Evolutionary conservation across 2,797 vertebrate genomes (phyloP), one percentile per base, ranked within the genome.

Genomic region (Poecilia gillii): DNA sequence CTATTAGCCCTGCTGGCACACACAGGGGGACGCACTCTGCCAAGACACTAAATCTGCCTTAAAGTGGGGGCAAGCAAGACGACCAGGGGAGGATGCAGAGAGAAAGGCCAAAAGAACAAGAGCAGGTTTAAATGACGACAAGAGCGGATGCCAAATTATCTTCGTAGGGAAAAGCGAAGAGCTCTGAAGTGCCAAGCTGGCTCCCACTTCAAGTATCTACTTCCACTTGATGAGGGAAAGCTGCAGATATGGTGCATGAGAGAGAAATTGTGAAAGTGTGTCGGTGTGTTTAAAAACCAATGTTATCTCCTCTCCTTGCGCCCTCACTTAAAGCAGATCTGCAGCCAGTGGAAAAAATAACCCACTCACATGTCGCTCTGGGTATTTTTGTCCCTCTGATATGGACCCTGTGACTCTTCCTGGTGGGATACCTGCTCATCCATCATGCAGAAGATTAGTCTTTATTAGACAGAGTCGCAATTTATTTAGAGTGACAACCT

Each of bases 1-100:
- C 87, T 88, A 89, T 93, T 93, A 93, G 88, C 51, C 1, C 76
- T 86, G 83, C 81, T 93, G 92, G 90, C 91, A 87, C 84, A 83
- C 84, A 84, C 66, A 76, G 72, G 28, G 13, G 46, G 20, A 33
- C 25, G 74, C 47, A 59, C 18, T 43, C 82, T 87, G 86, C 90
- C 91, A 43, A 93, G 84, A 74, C 53, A 47, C 87, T 91, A 87
- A 94, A 93, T 91, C 84, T 87, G 84, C 81, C 90, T 89, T 80
- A 88, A 90, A 62, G 51, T 20, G 13, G 51, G 51, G 85, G 76
- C 82, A 85, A 79, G 76, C 81, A 85, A 79, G 75, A 80, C 86
- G 70, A 88, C 75, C 45, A 81, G 78, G 62, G 31, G 70, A 77
- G 72, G 72, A 64, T 33, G 25, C 31, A 78, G 43, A 73, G n/a